Percentiles rank a stretch among this genome's conserved stretches.
These are phyloP conservation scores for Dynastes maya DNA, from an alignment of 2,888 invertebrate genomes.

Conservation along the genomic window DNA sequence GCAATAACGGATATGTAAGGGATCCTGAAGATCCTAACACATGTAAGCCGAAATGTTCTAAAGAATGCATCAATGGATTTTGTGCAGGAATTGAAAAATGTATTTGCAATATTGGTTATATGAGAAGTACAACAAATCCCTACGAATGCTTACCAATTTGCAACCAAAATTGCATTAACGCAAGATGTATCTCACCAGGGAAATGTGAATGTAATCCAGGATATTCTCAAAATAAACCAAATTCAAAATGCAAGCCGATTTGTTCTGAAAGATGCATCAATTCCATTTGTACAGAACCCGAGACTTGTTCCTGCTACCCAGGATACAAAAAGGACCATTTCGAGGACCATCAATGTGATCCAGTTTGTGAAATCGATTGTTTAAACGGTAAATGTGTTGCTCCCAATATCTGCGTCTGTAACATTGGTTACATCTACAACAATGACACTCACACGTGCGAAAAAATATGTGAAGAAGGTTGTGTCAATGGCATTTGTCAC, in stretches of 20 bases:
- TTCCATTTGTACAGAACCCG: constrained; percentile 48
- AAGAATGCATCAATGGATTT: constrained; percentile 63
- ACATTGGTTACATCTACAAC: constrained; percentile 35
- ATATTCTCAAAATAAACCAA: constrained; percentile 11
- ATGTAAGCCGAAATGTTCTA: constrained; percentile 58
- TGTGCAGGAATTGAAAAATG: constrained; percentile 40
- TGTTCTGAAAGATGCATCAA: constrained; percentile 51
- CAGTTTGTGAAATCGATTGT: constrained; percentile 50
- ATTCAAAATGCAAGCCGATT: constrained; percentile 47
- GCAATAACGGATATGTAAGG: constrained; percentile 48
- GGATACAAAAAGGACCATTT: constrained; percentile 36
- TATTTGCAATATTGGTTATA: constrained; percentile 16
- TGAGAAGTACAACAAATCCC: background rate
- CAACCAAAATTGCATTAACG: constrained; percentile 50
- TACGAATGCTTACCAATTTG: constrained; percentile 52
- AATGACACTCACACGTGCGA: constrained; percentile 43
- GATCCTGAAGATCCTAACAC: background rate
- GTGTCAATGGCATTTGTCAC: constrained; percentile 50
- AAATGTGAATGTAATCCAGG: constrained; percentile 52
- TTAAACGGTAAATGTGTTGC: constrained; percentile 52
- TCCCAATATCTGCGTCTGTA: constrained; percentile 56
- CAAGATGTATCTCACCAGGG: constrained; percentile 53
- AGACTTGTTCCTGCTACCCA: constrained; percentile 53
- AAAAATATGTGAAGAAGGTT: constrained; percentile 43
- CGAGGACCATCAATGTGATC: constrained; percentile 46